Percentiles rank a stretch among this genome's conserved stretches.
These are phyloP conservation scores for Rapana venosa DNA, from an alignment of 2,888 invertebrate species.

Conservation along the genomic window DNA sequence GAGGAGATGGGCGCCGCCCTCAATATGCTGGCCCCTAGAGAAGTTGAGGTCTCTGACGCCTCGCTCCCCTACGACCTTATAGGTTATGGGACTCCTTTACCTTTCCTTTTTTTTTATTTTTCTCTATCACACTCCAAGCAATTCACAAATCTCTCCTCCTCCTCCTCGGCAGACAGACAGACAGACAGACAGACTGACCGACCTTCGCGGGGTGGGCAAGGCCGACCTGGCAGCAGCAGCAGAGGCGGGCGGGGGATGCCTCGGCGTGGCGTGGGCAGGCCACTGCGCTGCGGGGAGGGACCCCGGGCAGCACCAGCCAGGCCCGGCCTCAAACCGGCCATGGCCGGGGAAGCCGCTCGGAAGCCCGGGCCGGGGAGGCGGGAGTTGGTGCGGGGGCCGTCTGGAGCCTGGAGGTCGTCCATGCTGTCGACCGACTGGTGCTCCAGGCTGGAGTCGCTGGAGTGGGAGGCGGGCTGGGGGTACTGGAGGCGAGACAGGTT, in stretches of 20 bases:
- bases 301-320: slow-evolving; percentile 57
- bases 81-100: too few relatives aligned
- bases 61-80: too few relatives aligned
- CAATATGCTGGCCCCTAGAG: too few relatives aligned
- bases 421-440: slow-evolving; percentile 59
- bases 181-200: too few relatives aligned
- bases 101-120: too few relatives aligned
- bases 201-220: slow-evolving; percentile 69
- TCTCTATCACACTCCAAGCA: too few relatives aligned
- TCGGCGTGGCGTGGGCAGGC: slow-evolving; percentile 68
- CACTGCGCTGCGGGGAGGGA: slow-evolving; percentile 67
- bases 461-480: slow-evolving; percentile 60
- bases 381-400: slow-evolving; percentile 48
- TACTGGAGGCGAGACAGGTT: slow-evolving; percentile 66
- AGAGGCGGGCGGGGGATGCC: slow-evolving; percentile 65
- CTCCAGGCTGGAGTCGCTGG: slow-evolving; percentile 71
- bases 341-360: slow-evolving; percentile 47
- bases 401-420: slow-evolving; percentile 58
- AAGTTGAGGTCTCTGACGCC: too few relatives aligned
- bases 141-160: too few relatives aligned
- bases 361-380: slow-evolving; percentile 32
- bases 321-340: slow-evolving; percentile 57
- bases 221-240: slow-evolving; percentile 58
- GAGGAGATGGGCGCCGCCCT: too few relatives aligned
- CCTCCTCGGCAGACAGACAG: too few relatives aligned